phyloP scores from a whole-genome alignment of 2,888 invertebrate species.

The Lamproptera curius region DNA sequence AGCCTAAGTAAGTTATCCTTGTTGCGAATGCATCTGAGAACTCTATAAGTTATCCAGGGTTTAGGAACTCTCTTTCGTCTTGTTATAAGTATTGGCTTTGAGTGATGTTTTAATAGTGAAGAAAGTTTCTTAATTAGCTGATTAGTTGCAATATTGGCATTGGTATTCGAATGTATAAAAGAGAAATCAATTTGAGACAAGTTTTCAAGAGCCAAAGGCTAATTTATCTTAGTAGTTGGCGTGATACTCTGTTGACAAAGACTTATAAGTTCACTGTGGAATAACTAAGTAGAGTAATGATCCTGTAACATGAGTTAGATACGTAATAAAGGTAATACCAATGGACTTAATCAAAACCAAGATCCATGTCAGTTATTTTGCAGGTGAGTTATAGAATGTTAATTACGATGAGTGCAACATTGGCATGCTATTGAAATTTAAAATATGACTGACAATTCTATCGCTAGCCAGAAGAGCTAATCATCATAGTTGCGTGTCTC shows the following conservation, averaged over 20 bases:
- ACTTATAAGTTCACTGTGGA: background rate
- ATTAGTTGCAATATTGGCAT: background rate
- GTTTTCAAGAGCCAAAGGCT: background rate
- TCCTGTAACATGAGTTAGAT: background rate
- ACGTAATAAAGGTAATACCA: background rate
- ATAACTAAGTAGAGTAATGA: background rate
- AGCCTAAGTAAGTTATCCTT: background rate
- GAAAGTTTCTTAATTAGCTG: background rate
- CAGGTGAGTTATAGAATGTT: background rate
- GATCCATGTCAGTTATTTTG: slow-evolving; percentile 2
- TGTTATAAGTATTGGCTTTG: background rate
- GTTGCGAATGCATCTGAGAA: background rate
- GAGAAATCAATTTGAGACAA: background rate
- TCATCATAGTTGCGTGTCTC: background rate
- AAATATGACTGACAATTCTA: background rate
- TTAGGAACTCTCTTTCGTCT: background rate
- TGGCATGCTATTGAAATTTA: background rate
- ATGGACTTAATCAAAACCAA: background rate
- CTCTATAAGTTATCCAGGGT: background rate
- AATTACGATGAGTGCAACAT: background rate
- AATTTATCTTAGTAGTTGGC: background rate
- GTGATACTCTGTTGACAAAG: background rate
- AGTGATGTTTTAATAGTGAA: background rate
- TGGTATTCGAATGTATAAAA: background rate
- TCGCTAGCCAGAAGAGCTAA: background rate